Percentiles rank a stretch among this genome's conserved stretches.
phyloP scores from a whole-genome alignment of 2,888 invertebrate genomes.

The Sarcophaga rosellei region DNA sequence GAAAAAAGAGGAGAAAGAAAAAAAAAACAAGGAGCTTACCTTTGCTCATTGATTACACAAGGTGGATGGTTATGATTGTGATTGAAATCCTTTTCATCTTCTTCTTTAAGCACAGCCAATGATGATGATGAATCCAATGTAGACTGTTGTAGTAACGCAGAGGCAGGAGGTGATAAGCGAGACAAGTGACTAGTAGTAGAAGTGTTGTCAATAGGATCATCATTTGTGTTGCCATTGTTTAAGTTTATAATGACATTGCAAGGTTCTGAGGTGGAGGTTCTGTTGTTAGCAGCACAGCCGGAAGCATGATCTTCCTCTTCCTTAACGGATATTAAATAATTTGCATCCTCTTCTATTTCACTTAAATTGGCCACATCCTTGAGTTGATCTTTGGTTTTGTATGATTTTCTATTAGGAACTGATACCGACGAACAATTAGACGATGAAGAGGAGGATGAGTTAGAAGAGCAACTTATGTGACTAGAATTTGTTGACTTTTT shows the following conservation, averaged over 20 bases:
- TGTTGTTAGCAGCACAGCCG: too few relatives aligned
- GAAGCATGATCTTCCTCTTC: background rate
- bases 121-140: constrained; percentile 26
- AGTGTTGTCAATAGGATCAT: constrained; percentile 9
- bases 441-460: constrained; percentile 59
- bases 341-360: constrained; percentile 28
- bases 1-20: background rate
- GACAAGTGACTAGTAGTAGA: background rate
- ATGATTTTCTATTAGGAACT: constrained; percentile 22
- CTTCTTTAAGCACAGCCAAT: constrained; percentile 62
- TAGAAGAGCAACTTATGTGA: constrained; percentile 59
- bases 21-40: constrained; percentile 26
- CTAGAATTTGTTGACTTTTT: constrained; percentile 73
- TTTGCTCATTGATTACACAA: constrained; percentile 40
- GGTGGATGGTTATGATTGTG: background rate
- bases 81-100: constrained; percentile 65
- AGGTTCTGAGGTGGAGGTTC: background rate
- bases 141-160: background rate
- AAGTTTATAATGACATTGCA: constrained; percentile 15
- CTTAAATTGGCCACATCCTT: constrained; percentile 47
- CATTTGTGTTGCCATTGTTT: constrained; percentile 29
- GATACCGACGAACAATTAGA: constrained; percentile 69
- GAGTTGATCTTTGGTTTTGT: constrained; percentile 40
- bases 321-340: constrained; percentile 35
- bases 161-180: background rate